Evolutionary conservation across 2,888 invertebrate species (phyloP).

Genomic region (Andrena bucephala): DNA sequence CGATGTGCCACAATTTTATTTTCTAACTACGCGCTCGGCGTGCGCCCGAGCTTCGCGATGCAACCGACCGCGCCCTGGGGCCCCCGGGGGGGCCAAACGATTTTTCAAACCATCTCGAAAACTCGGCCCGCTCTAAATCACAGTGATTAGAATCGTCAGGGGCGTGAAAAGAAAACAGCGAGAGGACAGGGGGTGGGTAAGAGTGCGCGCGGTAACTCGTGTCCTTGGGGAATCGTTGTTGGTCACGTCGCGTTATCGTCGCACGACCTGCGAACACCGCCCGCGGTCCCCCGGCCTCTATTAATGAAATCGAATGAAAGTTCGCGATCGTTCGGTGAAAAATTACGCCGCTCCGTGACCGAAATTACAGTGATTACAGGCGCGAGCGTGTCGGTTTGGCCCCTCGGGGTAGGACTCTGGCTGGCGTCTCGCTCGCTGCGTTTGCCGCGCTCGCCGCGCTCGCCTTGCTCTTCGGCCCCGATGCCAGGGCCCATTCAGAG

Average conservation of each 20-base stretch:
- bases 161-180: constrained; percentile 8
- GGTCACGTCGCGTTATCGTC: constrained; percentile 62
- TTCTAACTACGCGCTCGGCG: neutral
- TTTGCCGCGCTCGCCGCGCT: neutral
- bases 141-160: constrained; percentile 9
- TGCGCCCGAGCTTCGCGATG: neutral
- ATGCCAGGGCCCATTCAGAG: constrained; percentile 70
- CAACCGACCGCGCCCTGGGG: neutral
- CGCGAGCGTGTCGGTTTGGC: constrained; percentile 71
- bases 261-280: constrained; percentile 47
- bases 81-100: neutral
- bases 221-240: constrained; percentile 21
- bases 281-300: constrained; percentile 15
- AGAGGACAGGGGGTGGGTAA: neutral
- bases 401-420: constrained; percentile 70
- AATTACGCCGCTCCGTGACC: constrained; percentile 74
- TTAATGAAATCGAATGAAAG: constrained; percentile 77
- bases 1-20: too few species aligned
- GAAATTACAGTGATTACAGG: constrained; percentile 83
- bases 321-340: constrained; percentile 70
- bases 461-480: constrained; percentile 6
- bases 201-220: constrained; percentile 46
- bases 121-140: constrained; percentile 13
- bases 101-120: constrained; percentile 17
- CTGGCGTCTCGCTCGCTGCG: constrained; percentile 46